Conservation (phyloP, 2,113 vertebrate genomes). For the Porphyrio hochstetteri region DNA sequence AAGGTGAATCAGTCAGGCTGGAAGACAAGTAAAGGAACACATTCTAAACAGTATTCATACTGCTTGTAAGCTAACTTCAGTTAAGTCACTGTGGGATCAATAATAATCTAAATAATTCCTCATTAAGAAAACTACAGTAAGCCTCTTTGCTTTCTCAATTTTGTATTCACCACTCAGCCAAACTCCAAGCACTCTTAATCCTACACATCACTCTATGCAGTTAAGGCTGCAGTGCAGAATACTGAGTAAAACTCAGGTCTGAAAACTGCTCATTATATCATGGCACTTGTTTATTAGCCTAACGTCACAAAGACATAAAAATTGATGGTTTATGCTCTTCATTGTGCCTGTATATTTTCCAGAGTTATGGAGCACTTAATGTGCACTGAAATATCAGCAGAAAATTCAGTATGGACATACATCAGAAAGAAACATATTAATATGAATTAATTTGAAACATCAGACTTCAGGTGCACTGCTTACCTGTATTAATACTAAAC, state of each 20-base stretch:
- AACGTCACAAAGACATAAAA: not conserved
- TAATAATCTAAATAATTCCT: not conserved
- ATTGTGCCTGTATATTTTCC: not conserved
- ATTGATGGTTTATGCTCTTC: not conserved
- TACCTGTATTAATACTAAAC: not conserved
- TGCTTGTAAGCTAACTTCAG: not conserved
- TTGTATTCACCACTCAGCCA: not conserved
- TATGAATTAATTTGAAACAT: not conserved
- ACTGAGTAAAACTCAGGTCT: not conserved
- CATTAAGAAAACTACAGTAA: not conserved
- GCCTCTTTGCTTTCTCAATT: not conserved
- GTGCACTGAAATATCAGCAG: not conserved
- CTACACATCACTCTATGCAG: not conserved
- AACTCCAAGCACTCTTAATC: not conserved
- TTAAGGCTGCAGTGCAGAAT: not conserved
- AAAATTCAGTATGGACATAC: fast-evolving
- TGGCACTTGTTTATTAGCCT: not conserved
- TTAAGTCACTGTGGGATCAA: not conserved
- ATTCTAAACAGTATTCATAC: not conserved
- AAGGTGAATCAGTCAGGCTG: not conserved
- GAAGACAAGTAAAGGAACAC: not conserved
- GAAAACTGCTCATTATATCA: not conserved
- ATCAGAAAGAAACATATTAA: not conserved
- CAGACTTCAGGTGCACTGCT: not conserved
- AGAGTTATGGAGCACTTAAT: not conserved